Base-by-base conservation (phyloP, 2,888 invertebrate species). In the Therioaphis trifolii region DNA sequence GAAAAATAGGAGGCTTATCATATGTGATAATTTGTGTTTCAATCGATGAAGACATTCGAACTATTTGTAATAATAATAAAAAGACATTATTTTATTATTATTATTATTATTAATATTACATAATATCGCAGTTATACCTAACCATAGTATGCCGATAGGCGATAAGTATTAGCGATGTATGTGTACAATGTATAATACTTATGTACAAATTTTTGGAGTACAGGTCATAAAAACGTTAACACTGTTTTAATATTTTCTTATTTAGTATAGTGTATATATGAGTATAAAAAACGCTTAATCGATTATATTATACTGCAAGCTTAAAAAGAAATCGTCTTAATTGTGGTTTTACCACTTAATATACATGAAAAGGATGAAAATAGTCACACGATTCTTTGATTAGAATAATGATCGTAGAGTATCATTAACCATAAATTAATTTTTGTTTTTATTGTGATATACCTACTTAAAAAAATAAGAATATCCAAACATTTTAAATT, bases 1-100 rank as follows among this genome's bases (percentile, higher is more conserved):
- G 29, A 46, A 77, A 29, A 21, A 18, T 68, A 49, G 66, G 66
- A 78, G 77, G 66, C 77, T 66, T 52, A 52, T 78, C 15, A 27
- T 72, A 58, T 58, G 40, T 40, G 49, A 35, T 78, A 68, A 66
- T 66, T 77, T 46, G 46, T 21, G 49, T 77, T 77, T 9, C 29
- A 46, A 77, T 29, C 14, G n/a, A 35, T 7, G 18, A 52, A 55
- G 11, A 78, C 29, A 69, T 35, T 12, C 27, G 63, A 7, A n/a
- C 14, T 2, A 24, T 12, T 24, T 43, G 1, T 7, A 21, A 74
- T 52, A 72, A 29, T 49, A 52, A 18, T 43, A 24, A 21, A 15
- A 43, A 46, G 21, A 24, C 24, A 58, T 75, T 43, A 40, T 74
- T 74, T 40, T 35, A 29, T 43, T 27, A 18, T 43, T 76, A 76